Evolutionary conservation across 2,797 vertebrate genomes (phyloP).

Genomic region (Lagodon rhomboides): DNA sequence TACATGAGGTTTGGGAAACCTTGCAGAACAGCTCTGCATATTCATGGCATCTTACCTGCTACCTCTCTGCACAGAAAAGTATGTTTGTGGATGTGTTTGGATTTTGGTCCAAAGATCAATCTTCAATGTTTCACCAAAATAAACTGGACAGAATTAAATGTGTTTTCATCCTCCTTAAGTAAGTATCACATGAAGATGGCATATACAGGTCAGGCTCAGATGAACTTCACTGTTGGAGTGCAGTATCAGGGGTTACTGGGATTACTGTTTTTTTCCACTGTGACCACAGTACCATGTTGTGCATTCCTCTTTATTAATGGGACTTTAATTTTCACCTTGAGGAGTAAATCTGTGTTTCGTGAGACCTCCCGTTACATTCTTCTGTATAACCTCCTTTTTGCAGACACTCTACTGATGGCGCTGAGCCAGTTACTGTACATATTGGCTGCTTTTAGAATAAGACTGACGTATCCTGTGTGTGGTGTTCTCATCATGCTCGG

Average conservation of each 20-base stretch:
- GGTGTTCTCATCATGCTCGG: conserved; percentile 30
- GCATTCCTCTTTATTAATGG: conserved; percentile 49
- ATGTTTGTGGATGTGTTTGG: background rate
- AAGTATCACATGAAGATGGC: conserved; percentile 8
- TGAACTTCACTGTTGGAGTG: background rate
- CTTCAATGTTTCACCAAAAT: background rate
- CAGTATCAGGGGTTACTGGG: conserved; percentile 12
- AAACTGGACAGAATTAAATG: background rate
- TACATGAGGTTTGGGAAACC: background rate
- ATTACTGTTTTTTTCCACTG: background rate
- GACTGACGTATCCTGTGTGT: conserved; percentile 59
- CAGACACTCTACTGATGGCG: conserved; percentile 62
- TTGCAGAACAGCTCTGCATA: background rate
- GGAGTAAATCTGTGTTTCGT: conserved; percentile 66
- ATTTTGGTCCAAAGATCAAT: no score
- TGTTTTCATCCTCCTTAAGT: background rate
- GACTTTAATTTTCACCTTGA: conserved; percentile 44
- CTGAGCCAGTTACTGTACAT: conserved; percentile 46
- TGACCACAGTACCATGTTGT: conserved; percentile 21
- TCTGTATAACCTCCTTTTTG: conserved; percentile 62
- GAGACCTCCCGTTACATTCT: conserved; percentile 74
- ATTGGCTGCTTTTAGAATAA: background rate
- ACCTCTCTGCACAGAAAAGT: background rate
- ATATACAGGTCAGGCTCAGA: background rate
- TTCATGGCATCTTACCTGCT: background rate